A percentile compares a stretch with the other conserved stretches of the same genome.
phyloP scores from a whole-genome alignment of 2,797 vertebrate genomes.

The Spheniscus humboldti region DNA sequence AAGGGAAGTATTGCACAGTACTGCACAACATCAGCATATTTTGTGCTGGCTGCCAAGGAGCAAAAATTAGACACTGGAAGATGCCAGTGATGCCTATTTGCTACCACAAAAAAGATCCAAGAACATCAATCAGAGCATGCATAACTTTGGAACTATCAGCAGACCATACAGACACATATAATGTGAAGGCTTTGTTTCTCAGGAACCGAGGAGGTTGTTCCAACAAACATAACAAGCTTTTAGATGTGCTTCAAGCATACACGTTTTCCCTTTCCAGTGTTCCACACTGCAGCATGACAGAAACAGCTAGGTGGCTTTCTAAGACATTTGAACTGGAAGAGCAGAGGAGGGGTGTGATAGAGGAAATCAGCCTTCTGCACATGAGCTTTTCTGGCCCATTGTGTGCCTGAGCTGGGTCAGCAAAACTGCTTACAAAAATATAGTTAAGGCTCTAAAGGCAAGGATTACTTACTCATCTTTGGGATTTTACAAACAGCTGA shows the following conservation, averaged over 20 bases:
- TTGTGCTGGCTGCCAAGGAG: not conserved
- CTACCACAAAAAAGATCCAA: not conserved
- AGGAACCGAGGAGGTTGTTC: rapidly evolving
- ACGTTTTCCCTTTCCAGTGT: no score
- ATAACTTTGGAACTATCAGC: not conserved
- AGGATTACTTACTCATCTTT: rapidly evolving
- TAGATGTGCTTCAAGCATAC: not conserved
- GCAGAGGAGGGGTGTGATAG: not conserved
- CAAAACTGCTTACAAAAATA: not conserved
- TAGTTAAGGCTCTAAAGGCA: not conserved
- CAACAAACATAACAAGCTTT: not conserved
- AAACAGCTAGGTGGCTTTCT: not conserved
- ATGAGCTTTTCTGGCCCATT: not conserved
- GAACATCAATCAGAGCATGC: not conserved
- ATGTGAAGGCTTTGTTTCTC: not conserved
- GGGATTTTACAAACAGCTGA: not conserved
- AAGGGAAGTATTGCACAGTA: not conserved
- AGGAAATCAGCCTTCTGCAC: not conserved
- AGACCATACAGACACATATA: not conserved
- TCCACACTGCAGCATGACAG: rapidly evolving
- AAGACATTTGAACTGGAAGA: not conserved
- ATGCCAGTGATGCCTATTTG: not conserved
- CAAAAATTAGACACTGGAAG: not conserved
- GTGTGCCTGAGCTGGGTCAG: not conserved
- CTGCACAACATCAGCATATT: not conserved